Evolutionary conservation across 2,113 vertebrate species (phyloP), one percentile per base, ranked within the genome.

Genomic region (Diadophis punctatus): DNA sequence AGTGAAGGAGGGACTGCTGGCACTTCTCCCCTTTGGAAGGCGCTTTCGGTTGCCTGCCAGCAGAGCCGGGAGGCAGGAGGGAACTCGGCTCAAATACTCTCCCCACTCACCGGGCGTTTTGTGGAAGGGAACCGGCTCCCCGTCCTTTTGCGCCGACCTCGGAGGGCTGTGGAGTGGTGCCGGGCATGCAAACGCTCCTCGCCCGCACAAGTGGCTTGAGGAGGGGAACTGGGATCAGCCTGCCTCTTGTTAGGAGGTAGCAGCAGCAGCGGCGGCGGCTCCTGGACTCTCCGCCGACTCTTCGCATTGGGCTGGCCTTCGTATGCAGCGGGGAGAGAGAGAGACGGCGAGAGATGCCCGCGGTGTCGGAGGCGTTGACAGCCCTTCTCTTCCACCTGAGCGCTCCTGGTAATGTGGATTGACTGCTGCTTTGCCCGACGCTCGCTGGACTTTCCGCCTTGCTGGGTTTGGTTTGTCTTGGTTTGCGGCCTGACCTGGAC

Each of bases 401-500:
- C 53, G 23, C 86, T 88, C 58, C 80, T 1, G 30, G 87, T 46
- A 60, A 86, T 90, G 97, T 95, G 74, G 14, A 43, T 88, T 56
- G 9, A 22, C 22, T n/a, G 10, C 27, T 22, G 96, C 94, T 94
- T n/a, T 84, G 93, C 52, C 91, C 93, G 92, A 93, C 92, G 91
- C 96, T 97, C 96, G 96, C 98, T 96, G 97, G 95, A 95, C 96
- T 95, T 95, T 87, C 93, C 90, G 92, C 94, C 93, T 63, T 3
- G 94, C 97, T 93, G 96, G 96, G 88, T 96, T n/a, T 94, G 95
- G 91, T 8, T 58, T 8, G 43, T 4, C 8, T 43, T 25, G 48
- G 34, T 25, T 52, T 18, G 56, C 43, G 2, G 5, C 27, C 14
- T 4, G 34, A 1, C 22, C n/a, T 27, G n/a, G 91, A 63, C 48